phyloP scores from a whole-genome alignment of 2,113 vertebrate species.

The Scortum barcoo region DNA sequence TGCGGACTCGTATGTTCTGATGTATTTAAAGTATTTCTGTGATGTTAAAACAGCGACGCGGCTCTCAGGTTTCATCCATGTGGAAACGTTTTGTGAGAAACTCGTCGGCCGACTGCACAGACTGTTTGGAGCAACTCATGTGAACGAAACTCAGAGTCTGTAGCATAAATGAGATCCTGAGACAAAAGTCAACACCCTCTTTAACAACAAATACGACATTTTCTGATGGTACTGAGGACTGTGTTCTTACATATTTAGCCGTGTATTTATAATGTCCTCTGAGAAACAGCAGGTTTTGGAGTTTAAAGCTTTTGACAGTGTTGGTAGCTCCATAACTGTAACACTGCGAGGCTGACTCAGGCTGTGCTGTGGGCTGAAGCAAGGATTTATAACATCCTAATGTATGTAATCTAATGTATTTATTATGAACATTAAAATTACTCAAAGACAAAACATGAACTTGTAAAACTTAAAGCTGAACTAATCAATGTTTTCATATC shows the following conservation, averaged over 20 bases:
- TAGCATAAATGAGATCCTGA: constrained; percentile 8
- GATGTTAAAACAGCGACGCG: not conserved
- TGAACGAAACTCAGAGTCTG: constrained; percentile 21
- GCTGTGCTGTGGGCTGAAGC: no score
- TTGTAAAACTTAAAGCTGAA: no score
- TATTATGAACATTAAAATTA: no score
- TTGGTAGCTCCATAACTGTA: no score
- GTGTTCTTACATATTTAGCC: not conserved
- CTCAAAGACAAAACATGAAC: no score
- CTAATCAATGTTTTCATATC: no score
- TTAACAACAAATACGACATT: not conserved
- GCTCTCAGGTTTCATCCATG: constrained; percentile 43
- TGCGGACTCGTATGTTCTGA: not conserved
- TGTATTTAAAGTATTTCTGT: not conserved
- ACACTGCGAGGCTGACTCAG: no score
- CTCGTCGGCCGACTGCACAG: constrained; percentile 47
- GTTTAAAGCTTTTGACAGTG: not conserved
- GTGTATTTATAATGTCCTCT: not conserved
- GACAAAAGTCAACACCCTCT: not conserved
- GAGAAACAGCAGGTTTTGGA: not conserved
- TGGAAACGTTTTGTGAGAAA: constrained; percentile 36
- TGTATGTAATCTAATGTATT: no score
- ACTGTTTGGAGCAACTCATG: constrained; percentile 54
- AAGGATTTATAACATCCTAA: no score
- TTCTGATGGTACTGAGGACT: not conserved